phyloP scores from a whole-genome alignment of 2,113 vertebrate genomes.

The Rhipidura dahli region DNA sequence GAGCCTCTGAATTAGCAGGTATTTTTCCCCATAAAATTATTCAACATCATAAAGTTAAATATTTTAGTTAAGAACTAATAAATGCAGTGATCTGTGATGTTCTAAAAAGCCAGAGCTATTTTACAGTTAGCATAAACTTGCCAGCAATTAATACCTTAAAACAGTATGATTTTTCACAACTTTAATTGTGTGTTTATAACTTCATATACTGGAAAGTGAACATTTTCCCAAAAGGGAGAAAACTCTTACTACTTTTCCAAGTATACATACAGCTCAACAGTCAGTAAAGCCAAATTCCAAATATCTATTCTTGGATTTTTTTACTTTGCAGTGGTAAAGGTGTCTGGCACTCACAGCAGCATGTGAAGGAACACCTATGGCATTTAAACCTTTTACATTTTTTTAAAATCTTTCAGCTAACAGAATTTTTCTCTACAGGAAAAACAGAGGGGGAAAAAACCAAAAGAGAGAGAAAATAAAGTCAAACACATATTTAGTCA shows the following conservation, averaged over 20 bases:
- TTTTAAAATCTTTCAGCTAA: not conserved
- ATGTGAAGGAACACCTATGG: not conserved
- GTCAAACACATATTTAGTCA: not conserved
- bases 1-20: not conserved
- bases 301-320: not conserved
- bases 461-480: not conserved
- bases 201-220: not conserved
- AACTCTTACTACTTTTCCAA: not conserved
- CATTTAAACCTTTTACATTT: not conserved
- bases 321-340: not conserved
- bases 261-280: not conserved
- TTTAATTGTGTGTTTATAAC: not conserved
- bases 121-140: not conserved
- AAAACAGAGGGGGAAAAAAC: rapidly evolving
- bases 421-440: not conserved
- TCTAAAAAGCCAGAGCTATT: not conserved
- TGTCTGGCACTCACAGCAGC: not conserved
- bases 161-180: not conserved
- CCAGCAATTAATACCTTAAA: not conserved
- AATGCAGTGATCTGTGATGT: not conserved
- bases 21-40: not conserved
- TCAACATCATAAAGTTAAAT: not conserved
- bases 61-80: not conserved
- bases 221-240: not conserved
- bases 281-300: not conserved